These are phyloP conservation scores for Carcinoscorpius rotundicauda DNA, from an alignment of 1,140 invertebrate species.

Conservation along the genomic window DNA sequence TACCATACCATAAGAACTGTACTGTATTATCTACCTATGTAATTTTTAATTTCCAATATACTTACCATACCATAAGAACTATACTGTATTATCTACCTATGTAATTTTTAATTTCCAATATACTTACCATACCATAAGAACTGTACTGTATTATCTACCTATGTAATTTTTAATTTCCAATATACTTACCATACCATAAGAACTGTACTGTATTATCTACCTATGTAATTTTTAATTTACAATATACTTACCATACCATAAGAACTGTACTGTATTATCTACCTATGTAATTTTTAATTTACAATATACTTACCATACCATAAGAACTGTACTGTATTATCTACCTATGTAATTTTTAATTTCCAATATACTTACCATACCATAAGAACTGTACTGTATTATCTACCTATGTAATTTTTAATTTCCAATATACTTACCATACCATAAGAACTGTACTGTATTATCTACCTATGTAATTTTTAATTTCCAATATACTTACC, in stretches of 20 bases:
- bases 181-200: slow-evolving; percentile 90
- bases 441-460: slow-evolving; percentile 75
- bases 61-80: slow-evolving; percentile 99
- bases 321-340: no score
- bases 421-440: slow-evolving; percentile 51
- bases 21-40: background rate
- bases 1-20: slow-evolving; percentile 99
- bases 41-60: slow-evolving; percentile 15
- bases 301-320: slow-evolving; percentile 77
- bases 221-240: background rate
- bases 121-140: slow-evolving; percentile 96
- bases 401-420: background rate
- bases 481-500: slow-evolving; percentile 45
- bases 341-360: background rate
- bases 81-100: background rate
- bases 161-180: background rate
- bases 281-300: background rate
- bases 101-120: background rate
- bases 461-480: background rate
- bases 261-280: no score
- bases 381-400: slow-evolving; percentile 49
- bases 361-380: slow-evolving; percentile 63
- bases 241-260: slow-evolving; percentile 83
- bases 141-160: background rate
- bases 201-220: no score